Percentiles rank a stretch among this genome's conserved stretches.
phyloP scores from a whole-genome alignment of 2,113 vertebrate genomes.

The Tupaia chinensis region DNA sequence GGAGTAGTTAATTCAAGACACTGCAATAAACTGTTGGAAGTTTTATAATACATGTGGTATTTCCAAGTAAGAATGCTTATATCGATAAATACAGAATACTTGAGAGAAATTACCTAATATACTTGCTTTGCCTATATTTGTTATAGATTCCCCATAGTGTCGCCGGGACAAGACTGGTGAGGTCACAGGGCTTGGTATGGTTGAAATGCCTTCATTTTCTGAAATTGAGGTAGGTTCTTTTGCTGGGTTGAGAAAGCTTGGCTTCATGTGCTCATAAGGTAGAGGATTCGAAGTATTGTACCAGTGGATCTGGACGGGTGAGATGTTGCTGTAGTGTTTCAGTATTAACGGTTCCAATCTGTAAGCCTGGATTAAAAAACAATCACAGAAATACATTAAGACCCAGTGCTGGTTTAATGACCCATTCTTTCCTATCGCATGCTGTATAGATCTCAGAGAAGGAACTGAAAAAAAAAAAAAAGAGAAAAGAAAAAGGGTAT shows the following conservation, averaged over 20 bases:
- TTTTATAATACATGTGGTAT: neutral
- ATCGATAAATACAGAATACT: neutral
- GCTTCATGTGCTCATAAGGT: constrained; percentile 94
- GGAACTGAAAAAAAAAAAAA: constrained; percentile 44
- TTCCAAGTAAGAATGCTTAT: neutral
- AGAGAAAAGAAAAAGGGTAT: neutral
- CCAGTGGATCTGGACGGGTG: constrained; percentile 98
- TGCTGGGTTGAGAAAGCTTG: constrained; percentile 93
- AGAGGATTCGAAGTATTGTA: constrained; percentile 95
- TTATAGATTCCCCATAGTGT: constrained; percentile 98
- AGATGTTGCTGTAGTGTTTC: constrained; percentile 98
- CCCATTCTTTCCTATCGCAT: constrained; percentile 11
- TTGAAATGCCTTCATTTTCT: constrained; percentile 92
- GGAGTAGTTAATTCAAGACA: neutral
- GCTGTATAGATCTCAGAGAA: neutral
- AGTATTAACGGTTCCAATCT: constrained; percentile 97
- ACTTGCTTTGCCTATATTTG: constrained; percentile 97
- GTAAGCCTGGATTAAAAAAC: constrained; percentile 91
- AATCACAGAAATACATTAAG: constrained; percentile 42
- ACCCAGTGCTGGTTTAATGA: neutral
- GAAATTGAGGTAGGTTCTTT: constrained; percentile 93
- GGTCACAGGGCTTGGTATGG: constrained; percentile 94
- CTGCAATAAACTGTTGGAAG: neutral
- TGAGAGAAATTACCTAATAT: constrained; percentile 91
- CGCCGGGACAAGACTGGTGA: constrained; percentile 94